Percentiles rank a stretch among this genome's conserved stretches.
Evolutionary conservation across 2,113 vertebrate genomes (phyloP).

Genomic region (Myodes glareolus): DNA sequence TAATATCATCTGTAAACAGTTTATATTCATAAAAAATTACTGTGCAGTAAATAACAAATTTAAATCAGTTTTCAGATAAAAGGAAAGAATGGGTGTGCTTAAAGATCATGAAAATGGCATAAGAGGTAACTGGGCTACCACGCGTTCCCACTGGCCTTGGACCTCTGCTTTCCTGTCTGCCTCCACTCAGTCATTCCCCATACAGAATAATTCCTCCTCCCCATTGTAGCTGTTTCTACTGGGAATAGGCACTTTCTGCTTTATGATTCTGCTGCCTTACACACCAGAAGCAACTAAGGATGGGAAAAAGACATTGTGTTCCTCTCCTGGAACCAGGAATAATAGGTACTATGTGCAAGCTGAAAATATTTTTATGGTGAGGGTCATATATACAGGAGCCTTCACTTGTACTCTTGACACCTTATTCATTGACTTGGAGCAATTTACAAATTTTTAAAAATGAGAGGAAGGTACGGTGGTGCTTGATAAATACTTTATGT

Average conservation of each 20-base stretch:
- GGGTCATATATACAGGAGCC: neutral
- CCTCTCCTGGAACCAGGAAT: neutral
- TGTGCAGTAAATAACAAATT: constrained; percentile 19
- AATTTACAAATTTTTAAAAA: neutral
- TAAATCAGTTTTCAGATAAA: neutral
- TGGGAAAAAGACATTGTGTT: neutral
- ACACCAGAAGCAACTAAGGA: neutral
- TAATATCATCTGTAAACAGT: neutral
- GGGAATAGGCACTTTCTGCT: neutral
- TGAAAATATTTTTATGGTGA: neutral
- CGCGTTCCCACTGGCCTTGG: neutral
- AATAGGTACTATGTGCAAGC: neutral
- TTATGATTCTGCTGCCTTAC: neutral
- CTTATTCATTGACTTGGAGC: neutral
- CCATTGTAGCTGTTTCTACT: neutral
- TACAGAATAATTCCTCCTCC: neutral
- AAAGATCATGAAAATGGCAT: neutral
- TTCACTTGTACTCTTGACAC: neutral
- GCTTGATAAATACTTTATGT: neutral
- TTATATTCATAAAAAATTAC: neutral
- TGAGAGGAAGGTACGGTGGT: neutral
- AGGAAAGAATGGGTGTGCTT: neutral
- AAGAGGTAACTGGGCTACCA: neutral
- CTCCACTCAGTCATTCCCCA: too few relatives aligned
- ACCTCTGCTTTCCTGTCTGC: neutral